phyloP scores from a whole-genome alignment of 64 coral and sea anemone genomes.

The Porites australiensis region DNA sequence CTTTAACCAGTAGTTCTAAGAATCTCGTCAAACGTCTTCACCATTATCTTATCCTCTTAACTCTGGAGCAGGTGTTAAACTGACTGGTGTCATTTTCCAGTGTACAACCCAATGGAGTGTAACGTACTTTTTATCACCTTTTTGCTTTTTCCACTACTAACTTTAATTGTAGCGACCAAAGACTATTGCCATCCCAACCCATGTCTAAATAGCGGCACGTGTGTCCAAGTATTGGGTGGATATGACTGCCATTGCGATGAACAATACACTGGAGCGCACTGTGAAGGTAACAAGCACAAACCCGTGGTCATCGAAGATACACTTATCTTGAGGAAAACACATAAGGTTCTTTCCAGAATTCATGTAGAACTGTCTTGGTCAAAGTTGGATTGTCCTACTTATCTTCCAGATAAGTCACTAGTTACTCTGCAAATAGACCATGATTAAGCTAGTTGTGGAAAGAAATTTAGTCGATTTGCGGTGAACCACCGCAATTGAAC shows the following conservation, averaged over 20 bases:
- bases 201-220: constrained; percentile 76
- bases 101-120: constrained; percentile 6
- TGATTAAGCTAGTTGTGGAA: too few relatives aligned
- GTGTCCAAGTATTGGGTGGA: constrained; percentile 55
- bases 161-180: background rate
- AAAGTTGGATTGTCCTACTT: too few relatives aligned
- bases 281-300: constrained; percentile 42
- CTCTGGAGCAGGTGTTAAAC: background rate
- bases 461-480: too few relatives aligned
- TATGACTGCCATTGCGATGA: constrained; percentile 83
- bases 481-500: too few relatives aligned
- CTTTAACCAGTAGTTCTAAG: too few relatives aligned
- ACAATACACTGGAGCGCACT: constrained; percentile 85
- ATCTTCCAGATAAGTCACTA: too few relatives aligned
- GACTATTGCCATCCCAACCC: constrained; percentile 88
- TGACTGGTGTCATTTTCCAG: background rate
- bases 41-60: background rate
- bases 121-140: background rate
- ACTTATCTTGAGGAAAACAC: too few relatives aligned
- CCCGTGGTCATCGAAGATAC: too few relatives aligned
- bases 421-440: too few relatives aligned
- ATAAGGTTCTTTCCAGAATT: too few relatives aligned
- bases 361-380: too few relatives aligned
- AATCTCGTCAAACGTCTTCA: too few relatives aligned
- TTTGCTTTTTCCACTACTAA: background rate